These are phyloP conservation scores for Ophioninae sp. DNA, from an alignment of 2,888 invertebrate species.

Conservation along the genomic window DNA sequence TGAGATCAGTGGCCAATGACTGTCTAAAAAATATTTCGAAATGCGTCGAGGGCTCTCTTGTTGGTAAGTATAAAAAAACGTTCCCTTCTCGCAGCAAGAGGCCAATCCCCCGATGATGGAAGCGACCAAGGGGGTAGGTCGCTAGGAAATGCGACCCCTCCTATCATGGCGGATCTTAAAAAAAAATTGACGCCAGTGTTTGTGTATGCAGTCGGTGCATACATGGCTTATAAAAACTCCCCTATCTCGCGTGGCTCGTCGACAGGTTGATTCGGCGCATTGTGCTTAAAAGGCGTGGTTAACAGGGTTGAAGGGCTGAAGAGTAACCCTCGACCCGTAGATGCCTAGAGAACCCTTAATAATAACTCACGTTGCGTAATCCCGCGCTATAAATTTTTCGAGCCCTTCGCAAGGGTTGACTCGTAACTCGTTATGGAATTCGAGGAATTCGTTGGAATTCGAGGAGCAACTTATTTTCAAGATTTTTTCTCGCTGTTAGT, in stretches of 20 bases:
- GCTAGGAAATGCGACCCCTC: slow-evolving; percentile 53
- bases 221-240: slow-evolving; percentile 59
- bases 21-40: background rate
- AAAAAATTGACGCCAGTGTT: slow-evolving; percentile 51
- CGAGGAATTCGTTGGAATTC: background rate
- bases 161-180: slow-evolving; percentile 48
- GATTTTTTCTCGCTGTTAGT: background rate
- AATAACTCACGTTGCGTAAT: slow-evolving; percentile 32
- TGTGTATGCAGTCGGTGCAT: slow-evolving; percentile 34
- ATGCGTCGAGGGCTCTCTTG: background rate
- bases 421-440: too few relatives aligned
- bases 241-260: slow-evolving; percentile 43
- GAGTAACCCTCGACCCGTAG: slow-evolving; percentile 42
- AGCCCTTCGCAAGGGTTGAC: slow-evolving; percentile 21
- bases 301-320: slow-evolving; percentile 58
- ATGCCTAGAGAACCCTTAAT: slow-evolving; percentile 20
- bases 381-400: slow-evolving; percentile 32
- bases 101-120: slow-evolving; percentile 70
- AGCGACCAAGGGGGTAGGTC: slow-evolving; percentile 57
- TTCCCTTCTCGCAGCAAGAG: slow-evolving; percentile 61
- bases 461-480: background rate
- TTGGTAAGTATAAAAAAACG: background rate
- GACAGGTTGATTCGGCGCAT: slow-evolving; percentile 59
- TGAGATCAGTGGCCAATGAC: background rate
- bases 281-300: slow-evolving; percentile 64